Evolutionary conservation across 2,113 vertebrate species (phyloP), one percentile per base, ranked within the genome.

Genomic region (Setophaga petechia): DNA sequence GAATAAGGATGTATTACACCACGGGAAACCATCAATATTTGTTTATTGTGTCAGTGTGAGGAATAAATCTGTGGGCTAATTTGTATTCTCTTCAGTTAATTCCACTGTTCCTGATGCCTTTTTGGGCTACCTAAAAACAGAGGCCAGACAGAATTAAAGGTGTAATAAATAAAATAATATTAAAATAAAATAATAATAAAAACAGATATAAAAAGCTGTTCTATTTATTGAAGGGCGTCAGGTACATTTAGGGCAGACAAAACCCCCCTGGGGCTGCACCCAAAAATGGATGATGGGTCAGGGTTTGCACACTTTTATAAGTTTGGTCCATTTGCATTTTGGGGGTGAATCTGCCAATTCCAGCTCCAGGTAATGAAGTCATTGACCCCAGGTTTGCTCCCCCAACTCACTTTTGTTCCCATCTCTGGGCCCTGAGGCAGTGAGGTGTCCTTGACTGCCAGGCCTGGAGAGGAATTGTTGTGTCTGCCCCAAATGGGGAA

Each of bases 21-120:
- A 92, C 66, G 61, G 97, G 95, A 97, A 97, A 95, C 97, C 96
- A 97, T 97, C 97, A 96, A 97, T 97, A 97, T 97, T 97, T 98
- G 97, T 97, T 98, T 97, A 96, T 96, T 96, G 82, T 96, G 96
- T 96, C 96, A 97, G 92, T 44, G 52, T 80, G 81, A 97, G 94
- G 93, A 95, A 97, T 97, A 97, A 98, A 97, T 97, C 92, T 94
- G 96, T 54, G 86, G 59, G 71, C 91, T 98, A 96, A 97, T 98
- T 96, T 97, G 97, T 97, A 97, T 98, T 97, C 96, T 97, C 84
- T 90, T 89, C 91, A 30, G 87, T 95, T 97, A 95, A 97, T 97
- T 95, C 89, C 85, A 71, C 37, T 72, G 72, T 90, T 97, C 90
- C 87, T 79, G 39, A 44, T 54, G 61, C 11, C 5, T 18, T 54